Evolutionary conservation across 2,113 vertebrate genomes (phyloP), one percentile per base, ranked within the genome.

Genomic region (Pungitius pungitius): DNA sequence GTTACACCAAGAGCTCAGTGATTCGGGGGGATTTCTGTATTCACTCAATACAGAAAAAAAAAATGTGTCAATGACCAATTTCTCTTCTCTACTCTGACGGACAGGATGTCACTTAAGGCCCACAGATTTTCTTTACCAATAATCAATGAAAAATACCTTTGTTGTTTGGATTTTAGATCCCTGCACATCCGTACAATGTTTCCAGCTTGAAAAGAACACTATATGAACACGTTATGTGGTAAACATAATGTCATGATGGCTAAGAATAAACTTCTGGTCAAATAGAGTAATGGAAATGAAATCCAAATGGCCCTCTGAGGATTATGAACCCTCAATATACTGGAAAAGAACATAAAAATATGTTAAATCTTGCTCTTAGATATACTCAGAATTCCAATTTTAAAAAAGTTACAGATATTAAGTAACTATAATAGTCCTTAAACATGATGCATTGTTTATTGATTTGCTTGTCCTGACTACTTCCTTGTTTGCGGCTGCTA

Each of bases 371-470:
- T 35, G 33, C 33, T 7, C 33, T 35, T 35, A 8, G 6, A 27
- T 72, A 40, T 42, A 58, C 6, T 18, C 39, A 17, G 58, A 59
- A 40, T 49, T 40, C 4, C 1, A 37, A 58, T 72, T 73, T 57
- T 45, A 7, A 49, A 61, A 4, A 60, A 43, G 75, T 71, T 54
- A 70, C 37, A 51, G 20, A 35, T 57, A n/a, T 61, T 24, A 3
- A 35, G 10, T 3, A 45, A 80, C 33, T 82, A 61, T 62, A 77
- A 86, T 67, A 58, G 83, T 66, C 56, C 52, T 14, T 37, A 56
- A 67, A 40, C 62, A 26, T 27, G 73, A 77, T 55, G 67, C 37
- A 37, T 39, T 27, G 18, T 42, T 56, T 67, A 61, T 17, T 65
- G 57, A 14, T 68, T 62, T 40, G 59, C 17, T 60, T 18, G 35